A percentile compares a stretch with the other conserved stretches of the same genome.
These are phyloP conservation scores for Phylloscopus trochilus DNA, from an alignment of 2,113 vertebrate species.

Conservation along the genomic window DNA sequence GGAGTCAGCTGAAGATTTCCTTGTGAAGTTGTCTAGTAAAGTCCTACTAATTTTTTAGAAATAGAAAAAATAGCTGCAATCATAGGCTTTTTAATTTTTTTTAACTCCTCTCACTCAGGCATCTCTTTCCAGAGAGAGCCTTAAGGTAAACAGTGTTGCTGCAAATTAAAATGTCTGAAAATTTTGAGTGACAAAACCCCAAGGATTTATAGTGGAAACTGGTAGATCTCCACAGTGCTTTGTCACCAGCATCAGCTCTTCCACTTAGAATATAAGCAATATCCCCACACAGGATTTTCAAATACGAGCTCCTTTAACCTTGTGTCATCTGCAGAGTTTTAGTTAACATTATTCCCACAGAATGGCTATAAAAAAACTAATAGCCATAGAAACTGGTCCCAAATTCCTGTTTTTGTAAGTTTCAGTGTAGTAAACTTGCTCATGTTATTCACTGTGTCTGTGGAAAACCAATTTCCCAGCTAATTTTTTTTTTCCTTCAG, in stretches of 20 bases:
- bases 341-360: neutral
- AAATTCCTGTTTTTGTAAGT: neutral
- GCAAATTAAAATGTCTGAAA: neutral
- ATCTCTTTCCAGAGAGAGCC: neutral
- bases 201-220: neutral
- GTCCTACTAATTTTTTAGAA: neutral
- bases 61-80: neutral
- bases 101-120: neutral
- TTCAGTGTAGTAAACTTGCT: neutral
- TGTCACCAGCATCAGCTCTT: neutral
- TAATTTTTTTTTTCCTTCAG: neutral
- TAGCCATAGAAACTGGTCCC: neutral
- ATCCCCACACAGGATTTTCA: neutral
- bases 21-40: neutral
- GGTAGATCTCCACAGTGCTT: neutral
- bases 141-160: neutral
- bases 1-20: neutral
- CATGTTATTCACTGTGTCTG: neutral
- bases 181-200: neutral
- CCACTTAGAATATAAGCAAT: no score
- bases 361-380: neutral
- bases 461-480: neutral
- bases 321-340: neutral
- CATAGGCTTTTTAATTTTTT: neutral
- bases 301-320: neutral